Evolutionary conservation across 2,797 vertebrate genomes (phyloP).

Genomic region (Remorina albescens): DNA sequence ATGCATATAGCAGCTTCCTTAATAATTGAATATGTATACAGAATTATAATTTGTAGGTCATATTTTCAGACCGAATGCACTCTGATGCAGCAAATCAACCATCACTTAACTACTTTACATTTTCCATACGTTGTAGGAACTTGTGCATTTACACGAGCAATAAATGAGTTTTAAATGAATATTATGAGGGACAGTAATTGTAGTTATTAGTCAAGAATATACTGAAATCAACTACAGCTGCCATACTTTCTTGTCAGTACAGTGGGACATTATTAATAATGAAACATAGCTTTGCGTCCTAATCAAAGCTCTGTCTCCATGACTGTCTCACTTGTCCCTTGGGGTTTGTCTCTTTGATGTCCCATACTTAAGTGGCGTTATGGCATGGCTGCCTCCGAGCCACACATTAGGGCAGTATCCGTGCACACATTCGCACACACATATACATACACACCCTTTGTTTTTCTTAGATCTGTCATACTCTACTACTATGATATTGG

Average conservation of each 20-base stretch:
- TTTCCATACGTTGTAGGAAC: not conserved
- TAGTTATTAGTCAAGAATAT: constrained; percentile 9
- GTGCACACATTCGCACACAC: not conserved
- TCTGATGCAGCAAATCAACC: not conserved
- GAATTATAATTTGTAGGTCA: constrained; percentile 55
- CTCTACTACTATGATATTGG: no score
- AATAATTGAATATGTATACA: constrained; percentile 45
- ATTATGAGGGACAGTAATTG: not conserved
- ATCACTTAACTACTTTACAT: constrained; percentile 13
- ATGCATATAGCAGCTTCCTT: constrained; percentile 40
- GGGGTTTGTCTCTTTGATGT: constrained; percentile 65
- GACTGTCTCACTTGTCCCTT: constrained; percentile 42
- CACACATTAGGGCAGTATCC: constrained; percentile 15
- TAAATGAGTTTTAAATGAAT: constrained; percentile 7
- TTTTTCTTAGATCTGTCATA: not conserved
- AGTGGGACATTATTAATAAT: constrained; percentile 58
- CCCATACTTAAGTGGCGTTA: constrained; percentile 55
- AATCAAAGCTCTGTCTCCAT: constrained; percentile 60
- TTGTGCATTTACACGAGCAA: not conserved
- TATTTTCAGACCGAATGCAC: constrained; percentile 1
- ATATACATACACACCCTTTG: not conserved
- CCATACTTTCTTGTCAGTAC: constrained; percentile 18
- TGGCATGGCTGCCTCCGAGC: constrained; percentile 47
- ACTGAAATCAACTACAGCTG: constrained; percentile 12
- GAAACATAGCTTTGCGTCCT: constrained; percentile 44